phyloP scores from a whole-genome alignment of 2,797 vertebrate genomes.

The Silurus aristotelis region DNA sequence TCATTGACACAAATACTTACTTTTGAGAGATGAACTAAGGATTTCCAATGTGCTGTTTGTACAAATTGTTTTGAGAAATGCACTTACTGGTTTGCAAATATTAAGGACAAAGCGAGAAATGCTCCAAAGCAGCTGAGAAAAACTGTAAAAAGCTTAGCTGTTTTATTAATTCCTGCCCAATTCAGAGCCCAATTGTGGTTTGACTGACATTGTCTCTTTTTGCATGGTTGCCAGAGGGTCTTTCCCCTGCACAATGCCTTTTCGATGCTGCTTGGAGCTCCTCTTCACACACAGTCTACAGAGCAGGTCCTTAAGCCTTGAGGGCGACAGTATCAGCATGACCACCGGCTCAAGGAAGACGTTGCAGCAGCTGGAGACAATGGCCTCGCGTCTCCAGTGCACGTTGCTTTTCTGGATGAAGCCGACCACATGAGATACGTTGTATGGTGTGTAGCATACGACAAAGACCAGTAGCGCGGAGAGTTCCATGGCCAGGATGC shows the following conservation, averaged over 20 bases:
- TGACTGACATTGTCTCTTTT: not conserved
- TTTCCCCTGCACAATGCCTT: conserved; percentile 18
- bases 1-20: too few relatives aligned
- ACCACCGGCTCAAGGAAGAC: conserved; percentile 85
- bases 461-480: conserved; percentile 80
- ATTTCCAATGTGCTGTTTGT: too few relatives aligned
- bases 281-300: conserved; percentile 62
- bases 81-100: too few relatives aligned
- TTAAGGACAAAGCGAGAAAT: too few relatives aligned
- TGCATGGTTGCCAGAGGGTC: conserved; percentile 32
- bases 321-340: conserved; percentile 75
- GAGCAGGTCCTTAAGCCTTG: conserved; percentile 60
- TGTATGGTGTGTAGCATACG: conserved; percentile 86
- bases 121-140: too few relatives aligned
- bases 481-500: conserved; percentile 78
- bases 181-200: not conserved
- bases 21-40: too few relatives aligned
- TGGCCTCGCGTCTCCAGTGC: conserved; percentile 76
- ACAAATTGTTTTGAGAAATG: too few relatives aligned
- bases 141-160: not conserved
- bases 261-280: not conserved
- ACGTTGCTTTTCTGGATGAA: conserved; percentile 64
- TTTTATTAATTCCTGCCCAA: not conserved
- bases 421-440: conserved; percentile 80
- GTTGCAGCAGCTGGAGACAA: conserved; percentile 82